Base-by-base conservation (phyloP, 2,888 invertebrate genomes). In the Mechanitis messenoides region DNA sequence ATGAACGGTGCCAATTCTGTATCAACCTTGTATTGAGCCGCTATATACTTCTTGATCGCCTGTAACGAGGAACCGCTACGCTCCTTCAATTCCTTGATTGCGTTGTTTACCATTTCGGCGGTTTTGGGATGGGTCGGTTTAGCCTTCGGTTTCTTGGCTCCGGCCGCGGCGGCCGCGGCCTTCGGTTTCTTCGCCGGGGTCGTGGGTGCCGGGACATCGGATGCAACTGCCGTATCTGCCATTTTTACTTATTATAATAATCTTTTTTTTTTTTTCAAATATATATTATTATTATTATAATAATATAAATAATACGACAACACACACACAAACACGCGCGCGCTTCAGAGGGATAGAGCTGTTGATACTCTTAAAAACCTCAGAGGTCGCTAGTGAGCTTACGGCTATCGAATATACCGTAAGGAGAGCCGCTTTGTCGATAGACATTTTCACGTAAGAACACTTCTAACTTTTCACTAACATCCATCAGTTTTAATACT, bases 1-100 rank as follows among this genome's bases (percentile, higher is more conserved):
- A 94, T 93, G 78, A 90, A 92, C 2, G 89, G 88, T 1, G 91
- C 85, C 55, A 91, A 74, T 71, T 20, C 20, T 20, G 20, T 20
- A 20, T 20, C 20, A 20, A 20, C 20, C 20, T 20, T 20, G 20
- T 20, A 20, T 20, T 20, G 20, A 20, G 20, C 20, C 20, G 20
- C 20, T 20, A 20, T 20, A 20, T 20, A 20, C 20, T 20, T 20
- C 20, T 20, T 20, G 20, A 20, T 72, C 76, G 71, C 70, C 60
- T 71, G 20, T 20, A 20, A 74, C 38, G 71, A 62, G 20, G 72
- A 63, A 62, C 68, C 0, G 74, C 66, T 28, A 68, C 66, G n/a
- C 69, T 58, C 55, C 50, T 77, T 77, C 1, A 79, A 78, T 65
- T 81, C 72, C 66, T 73, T 73, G 31, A 69, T 70, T 28, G 66